A percentile compares a stretch with the other conserved stretches of the same genome.
These are phyloP conservation scores for Chlorops oryzae DNA, from an alignment of 1,140 invertebrate species.

Conservation along the genomic window DNA sequence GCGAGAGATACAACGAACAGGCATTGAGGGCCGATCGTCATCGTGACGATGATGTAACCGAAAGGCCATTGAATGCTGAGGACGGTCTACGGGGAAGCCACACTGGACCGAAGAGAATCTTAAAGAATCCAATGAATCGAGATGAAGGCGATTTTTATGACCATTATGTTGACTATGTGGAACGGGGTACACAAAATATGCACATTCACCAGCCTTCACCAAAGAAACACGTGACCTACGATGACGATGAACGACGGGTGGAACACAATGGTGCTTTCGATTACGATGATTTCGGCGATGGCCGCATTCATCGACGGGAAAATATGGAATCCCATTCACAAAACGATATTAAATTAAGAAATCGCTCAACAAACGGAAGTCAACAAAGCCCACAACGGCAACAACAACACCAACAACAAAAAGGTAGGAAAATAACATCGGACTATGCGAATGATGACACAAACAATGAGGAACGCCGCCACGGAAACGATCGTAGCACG, in stretches of 20 bases:
- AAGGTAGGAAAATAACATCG: neutral
- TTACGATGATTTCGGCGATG: neutral
- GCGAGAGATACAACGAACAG: no score
- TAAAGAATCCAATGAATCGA: no score
- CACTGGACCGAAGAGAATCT: no score
- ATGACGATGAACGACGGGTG: conserved; percentile 21
- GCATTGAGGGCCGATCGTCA: no score
- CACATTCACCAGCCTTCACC: conserved; percentile 23
- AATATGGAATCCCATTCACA: conserved; percentile 34
- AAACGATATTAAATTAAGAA: no score
- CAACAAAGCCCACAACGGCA: conserved; percentile 1
- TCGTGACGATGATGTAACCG: neutral
- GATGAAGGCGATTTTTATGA: no score
- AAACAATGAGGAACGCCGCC: no score
- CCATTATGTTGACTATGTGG: conserved; percentile 3
- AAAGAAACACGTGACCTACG: conserved; percentile 41
- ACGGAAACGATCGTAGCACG: no score
- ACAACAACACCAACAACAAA: conserved; percentile 1
- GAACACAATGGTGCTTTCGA: conserved; percentile 10
- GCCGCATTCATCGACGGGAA: conserved; percentile 13
- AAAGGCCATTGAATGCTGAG: neutral
- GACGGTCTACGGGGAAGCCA: neutral
- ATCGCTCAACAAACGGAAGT: no score
- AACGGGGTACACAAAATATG: neutral
- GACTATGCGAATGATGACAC: no score